Evolutionary conservation across 1,140 invertebrate species (phyloP).

Genomic region (Pinna nobilis): DNA sequence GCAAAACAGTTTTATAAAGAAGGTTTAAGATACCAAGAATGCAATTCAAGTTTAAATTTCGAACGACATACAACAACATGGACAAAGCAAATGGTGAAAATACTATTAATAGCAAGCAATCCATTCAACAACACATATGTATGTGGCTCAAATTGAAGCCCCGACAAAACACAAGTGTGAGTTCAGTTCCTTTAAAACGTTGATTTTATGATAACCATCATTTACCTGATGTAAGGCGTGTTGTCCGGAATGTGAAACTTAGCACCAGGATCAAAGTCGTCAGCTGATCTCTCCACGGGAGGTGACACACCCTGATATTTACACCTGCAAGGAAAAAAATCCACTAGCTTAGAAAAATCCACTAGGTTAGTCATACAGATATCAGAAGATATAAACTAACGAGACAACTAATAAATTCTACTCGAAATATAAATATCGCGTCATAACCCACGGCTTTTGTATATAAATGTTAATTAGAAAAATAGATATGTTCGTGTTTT

Average conservation of each 20-base stretch:
- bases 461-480: too few species aligned
- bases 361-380: background rate
- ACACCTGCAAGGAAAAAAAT: conserved; percentile 50
- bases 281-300: conserved; percentile 55
- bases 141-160: background rate
- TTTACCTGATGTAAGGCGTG: conserved; percentile 69
- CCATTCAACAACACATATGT: background rate
- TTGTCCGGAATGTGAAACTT: conserved; percentile 70
- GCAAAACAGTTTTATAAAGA: too few species aligned
- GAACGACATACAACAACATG: too few species aligned
- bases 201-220: background rate
- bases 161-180: background rate
- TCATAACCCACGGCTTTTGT: too few species aligned
- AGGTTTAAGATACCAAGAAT: too few species aligned
- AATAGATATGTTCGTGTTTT: too few species aligned
- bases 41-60: too few species aligned
- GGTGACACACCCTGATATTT: conserved; percentile 69
- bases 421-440: too few species aligned
- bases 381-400: background rate
- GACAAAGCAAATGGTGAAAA: too few species aligned
- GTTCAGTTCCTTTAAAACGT: background rate
- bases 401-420: too few species aligned
- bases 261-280: conserved; percentile 72
- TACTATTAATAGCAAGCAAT: background rate
- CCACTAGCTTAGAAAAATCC: too few species aligned